phyloP scores from a whole-genome alignment of 2,797 vertebrate species.

The Acanthornis magna region DNA sequence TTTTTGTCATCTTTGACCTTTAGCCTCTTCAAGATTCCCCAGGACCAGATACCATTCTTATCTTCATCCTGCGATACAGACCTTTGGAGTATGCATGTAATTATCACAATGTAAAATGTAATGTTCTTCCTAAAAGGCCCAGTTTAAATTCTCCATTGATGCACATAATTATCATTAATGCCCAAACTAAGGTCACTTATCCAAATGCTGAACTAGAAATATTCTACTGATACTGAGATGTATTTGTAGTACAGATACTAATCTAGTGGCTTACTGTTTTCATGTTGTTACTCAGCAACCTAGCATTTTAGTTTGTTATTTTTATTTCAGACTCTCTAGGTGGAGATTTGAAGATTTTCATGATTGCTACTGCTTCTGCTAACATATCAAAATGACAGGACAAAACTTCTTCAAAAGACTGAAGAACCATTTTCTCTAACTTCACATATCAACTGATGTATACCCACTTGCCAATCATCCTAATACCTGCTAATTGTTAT shows the following conservation, averaged over 20 bases:
- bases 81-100: constrained; percentile 77
- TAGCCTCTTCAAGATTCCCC: constrained; percentile 85
- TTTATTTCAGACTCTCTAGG: not conserved
- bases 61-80: constrained; percentile 75
- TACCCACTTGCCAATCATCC: not conserved
- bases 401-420: not conserved
- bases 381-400: not conserved
- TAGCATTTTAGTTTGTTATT: not conserved
- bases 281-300: not conserved
- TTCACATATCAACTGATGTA: not conserved
- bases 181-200: not conserved
- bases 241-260: not conserved
- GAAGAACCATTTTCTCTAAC: not conserved
- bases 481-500: not conserved
- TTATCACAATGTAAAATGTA: constrained; percentile 64
- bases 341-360: not conserved
- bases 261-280: not conserved
- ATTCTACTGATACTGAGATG: not conserved
- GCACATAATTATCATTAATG: not conserved
- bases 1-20: constrained; percentile 83
- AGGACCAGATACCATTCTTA: constrained; percentile 78
- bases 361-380: not conserved
- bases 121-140: not conserved
- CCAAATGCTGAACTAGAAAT: not conserved
- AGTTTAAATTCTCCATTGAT: not conserved